phyloP scores from a whole-genome alignment of 2,888 invertebrate species.

The Monopis laevigella region DNA sequence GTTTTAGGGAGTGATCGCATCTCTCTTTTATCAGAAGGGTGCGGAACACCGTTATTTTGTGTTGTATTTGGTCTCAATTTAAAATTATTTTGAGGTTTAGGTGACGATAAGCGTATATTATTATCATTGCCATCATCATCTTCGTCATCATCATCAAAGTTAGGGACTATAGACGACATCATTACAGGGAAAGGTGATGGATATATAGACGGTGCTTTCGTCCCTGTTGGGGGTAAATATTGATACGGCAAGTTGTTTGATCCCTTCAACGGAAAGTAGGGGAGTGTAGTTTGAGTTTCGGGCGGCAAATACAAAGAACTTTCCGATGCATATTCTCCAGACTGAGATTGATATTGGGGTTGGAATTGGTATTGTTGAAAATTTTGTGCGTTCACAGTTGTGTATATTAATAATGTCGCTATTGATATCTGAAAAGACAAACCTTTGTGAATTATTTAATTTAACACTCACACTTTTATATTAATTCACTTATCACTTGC shows the following conservation, averaged over 20 bases:
- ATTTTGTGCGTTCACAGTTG: slow-evolving; percentile 30
- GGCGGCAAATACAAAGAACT: slow-evolving; percentile 48
- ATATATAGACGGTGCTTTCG: slow-evolving; percentile 38
- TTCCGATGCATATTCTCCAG: slow-evolving; percentile 35
- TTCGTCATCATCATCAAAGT: slow-evolving; percentile 33
- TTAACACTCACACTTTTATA: slow-evolving; percentile 24
- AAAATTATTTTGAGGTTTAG: slow-evolving; percentile 22
- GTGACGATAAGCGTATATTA: slow-evolving; percentile 22
- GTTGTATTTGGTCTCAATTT: slow-evolving; percentile 29
- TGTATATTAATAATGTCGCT: slow-evolving; percentile 31
- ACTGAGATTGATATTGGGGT: slow-evolving; percentile 39
- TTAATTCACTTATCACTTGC: slow-evolving; percentile 22
- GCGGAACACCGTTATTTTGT: slow-evolving; percentile 9
- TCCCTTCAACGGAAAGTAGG: slow-evolving; percentile 43
- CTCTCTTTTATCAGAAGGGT: slow-evolving; percentile 30
- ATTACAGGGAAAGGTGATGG: slow-evolving; percentile 40
- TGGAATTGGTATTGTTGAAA: slow-evolving; percentile 37
- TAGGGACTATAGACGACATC: slow-evolving; percentile 35
- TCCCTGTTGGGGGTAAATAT: slow-evolving; percentile 41
- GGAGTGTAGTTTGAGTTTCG: slow-evolving; percentile 42
- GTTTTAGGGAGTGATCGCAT: slow-evolving; percentile 29
- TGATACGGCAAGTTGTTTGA: slow-evolving; percentile 40
- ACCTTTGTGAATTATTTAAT: neutral
- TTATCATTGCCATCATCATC: slow-evolving; percentile 25
- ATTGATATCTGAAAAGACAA: slow-evolving; percentile 44